Base-by-base conservation (phyloP, 2,797 vertebrate genomes). In the Alfaro cultratus region DNA sequence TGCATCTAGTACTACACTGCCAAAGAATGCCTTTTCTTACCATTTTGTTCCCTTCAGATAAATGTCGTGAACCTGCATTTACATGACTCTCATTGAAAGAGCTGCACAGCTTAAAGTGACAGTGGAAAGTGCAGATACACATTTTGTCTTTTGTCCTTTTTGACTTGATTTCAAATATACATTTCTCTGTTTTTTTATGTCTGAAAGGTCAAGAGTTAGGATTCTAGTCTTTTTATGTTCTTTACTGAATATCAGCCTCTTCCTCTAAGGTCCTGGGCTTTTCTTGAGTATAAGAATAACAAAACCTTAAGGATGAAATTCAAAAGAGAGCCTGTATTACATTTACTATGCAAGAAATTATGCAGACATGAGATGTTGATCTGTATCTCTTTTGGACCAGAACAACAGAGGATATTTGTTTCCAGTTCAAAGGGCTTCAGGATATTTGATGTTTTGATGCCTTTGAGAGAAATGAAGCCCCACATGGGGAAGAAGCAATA, bases 1-100 rank as follows among this genome's bases (percentile, higher is more conserved):
- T 82, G 77, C 57, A 85, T 78, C 60, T 79, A 4, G 29, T 87
- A 75, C 80, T 89, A 78, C 81, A 89, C 72, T 76, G 76, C 26
- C 41, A 71, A 71, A 71, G 13, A 29, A 46, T 45, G 68, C 41
- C 29, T 46, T 12, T 46, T 16, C 23, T 45, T 16, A 13, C 41
- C 41, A 45, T 46, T 64, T 62, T 78, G 68, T 51, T 43, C n/a
- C 55, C 9, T 55, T n/a, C 68, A 81, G 88, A 93, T 87, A 85
- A 88, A 85, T 80, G 81, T 76, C 91, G 77, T 34, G 51, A 78
- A 71, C 43, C 18, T 78, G 87, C 41, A 9, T 45, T 71, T 41
- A 9, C 41, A 45, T 46, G 41, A 71, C 12, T 71, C 67, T 68
- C 21, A 26, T 26, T 41, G 9, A 71, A 46, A n/a, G 41, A n/a